Conservation (phyloP, 1,140 invertebrate species). For the Calephelis virginiensis region DNA sequence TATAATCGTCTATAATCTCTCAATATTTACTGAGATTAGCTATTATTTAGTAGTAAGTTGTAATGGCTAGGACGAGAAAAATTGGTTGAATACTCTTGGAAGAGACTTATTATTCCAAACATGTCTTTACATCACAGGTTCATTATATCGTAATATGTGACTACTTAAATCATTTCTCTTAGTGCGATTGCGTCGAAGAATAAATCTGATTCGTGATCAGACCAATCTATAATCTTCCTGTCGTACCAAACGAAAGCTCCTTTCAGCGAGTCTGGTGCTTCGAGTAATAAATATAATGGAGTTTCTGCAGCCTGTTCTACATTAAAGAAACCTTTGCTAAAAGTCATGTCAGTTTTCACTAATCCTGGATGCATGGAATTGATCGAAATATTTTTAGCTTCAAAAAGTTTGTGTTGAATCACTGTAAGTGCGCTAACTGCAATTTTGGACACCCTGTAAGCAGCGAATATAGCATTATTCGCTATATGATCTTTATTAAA, state of each 20-base stretch:
- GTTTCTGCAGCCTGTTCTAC: conserved; percentile 81
- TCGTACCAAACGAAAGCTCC: conserved; percentile 72
- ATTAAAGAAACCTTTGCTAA: conserved; percentile 81
- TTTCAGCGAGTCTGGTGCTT: conserved; percentile 50
- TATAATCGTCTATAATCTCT: no score
- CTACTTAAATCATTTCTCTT: conserved; percentile 1
- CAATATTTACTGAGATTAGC: no score
- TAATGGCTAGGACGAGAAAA: no score
- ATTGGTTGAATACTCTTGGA: no score
- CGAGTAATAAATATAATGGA: conserved; percentile 58
- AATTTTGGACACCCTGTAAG: conserved; percentile 85
- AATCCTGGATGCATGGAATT: conserved; percentile 84
- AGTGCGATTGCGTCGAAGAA: conserved; percentile 39
- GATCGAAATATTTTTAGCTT: conserved; percentile 80
- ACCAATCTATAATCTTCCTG: conserved; percentile 59
- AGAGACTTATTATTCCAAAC: no score
- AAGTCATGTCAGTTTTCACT: conserved; percentile 86
- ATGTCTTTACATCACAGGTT: background rate
- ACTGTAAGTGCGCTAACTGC: conserved; percentile 81
- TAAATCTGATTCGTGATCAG: conserved; percentile 49
- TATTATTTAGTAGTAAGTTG: no score
- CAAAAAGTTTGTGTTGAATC: conserved; percentile 81
- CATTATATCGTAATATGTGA: background rate
- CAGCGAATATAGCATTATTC: conserved; percentile 77
- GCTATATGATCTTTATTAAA: conserved; percentile 63